Conservation (phyloP, 2,888 invertebrate species). For the Crossocerus cetratus region DNA sequence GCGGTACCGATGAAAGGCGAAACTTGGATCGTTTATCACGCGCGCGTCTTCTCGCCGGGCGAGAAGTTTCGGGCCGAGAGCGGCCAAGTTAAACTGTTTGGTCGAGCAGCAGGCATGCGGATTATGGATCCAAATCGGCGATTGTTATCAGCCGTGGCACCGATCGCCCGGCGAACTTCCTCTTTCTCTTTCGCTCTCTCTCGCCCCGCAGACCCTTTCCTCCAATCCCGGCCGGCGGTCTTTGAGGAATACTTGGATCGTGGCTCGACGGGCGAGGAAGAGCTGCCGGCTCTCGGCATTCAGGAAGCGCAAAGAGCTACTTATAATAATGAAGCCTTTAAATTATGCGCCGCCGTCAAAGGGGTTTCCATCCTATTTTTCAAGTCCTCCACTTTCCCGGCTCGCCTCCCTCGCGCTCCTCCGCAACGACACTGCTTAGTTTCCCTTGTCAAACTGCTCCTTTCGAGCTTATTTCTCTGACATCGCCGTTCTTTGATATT, state of each 20-base stretch:
- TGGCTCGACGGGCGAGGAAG: background rate
- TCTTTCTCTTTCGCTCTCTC: too few species aligned
- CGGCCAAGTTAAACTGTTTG: slow-evolving; percentile 54
- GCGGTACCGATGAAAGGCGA: slow-evolving; percentile 44
- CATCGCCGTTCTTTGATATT: slow-evolving; percentile 12
- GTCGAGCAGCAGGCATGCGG: slow-evolving; percentile 46
- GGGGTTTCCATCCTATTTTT: slow-evolving; percentile 2
- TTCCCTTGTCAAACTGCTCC: background rate
- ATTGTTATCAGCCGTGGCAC: slow-evolving; percentile 45
- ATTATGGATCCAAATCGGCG: slow-evolving; percentile 56
- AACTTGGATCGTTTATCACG: slow-evolving; percentile 56
- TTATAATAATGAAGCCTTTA: slow-evolving; percentile 23
- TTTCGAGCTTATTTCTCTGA: slow-evolving; percentile 8
- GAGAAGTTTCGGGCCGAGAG: slow-evolving; percentile 36
- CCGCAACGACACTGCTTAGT: background rate
- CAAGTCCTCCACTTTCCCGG: background rate
- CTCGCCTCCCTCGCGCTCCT: slow-evolving; percentile 2
- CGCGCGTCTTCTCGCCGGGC: slow-evolving; percentile 19
- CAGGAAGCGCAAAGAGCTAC: background rate
- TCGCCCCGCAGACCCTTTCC: too few species aligned
- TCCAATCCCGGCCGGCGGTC: slow-evolving; percentile 21
- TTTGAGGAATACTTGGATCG: slow-evolving; percentile 22
- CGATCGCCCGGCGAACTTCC: too few species aligned
- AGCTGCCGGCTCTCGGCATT: background rate
- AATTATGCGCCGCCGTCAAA: slow-evolving; percentile 15